Evolutionary conservation across 2,888 invertebrate species (phyloP).

Genomic region (Nymphalis polychloros): DNA sequence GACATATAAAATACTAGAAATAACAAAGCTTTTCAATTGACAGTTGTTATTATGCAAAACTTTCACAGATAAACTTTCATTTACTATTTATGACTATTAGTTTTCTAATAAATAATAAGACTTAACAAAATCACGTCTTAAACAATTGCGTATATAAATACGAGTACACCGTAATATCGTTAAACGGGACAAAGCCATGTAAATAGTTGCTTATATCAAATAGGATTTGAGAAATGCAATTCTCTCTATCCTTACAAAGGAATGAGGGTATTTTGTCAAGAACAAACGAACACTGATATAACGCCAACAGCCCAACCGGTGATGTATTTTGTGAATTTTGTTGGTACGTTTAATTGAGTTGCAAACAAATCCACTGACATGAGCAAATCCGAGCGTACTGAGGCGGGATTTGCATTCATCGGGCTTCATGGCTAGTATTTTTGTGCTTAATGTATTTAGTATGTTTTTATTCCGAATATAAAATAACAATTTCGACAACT

Average conservation of each 20-base stretch:
- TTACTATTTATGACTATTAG: no score
- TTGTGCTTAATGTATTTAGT: not conserved
- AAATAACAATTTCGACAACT: no score
- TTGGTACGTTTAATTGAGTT: constrained; percentile 37
- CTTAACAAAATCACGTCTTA: not conserved
- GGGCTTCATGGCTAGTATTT: constrained; percentile 12
- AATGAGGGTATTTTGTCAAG: constrained; percentile 57
- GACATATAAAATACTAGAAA: no score
- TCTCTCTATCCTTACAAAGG: constrained; percentile 58
- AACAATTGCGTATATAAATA: not conserved
- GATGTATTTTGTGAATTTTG: constrained; percentile 27
- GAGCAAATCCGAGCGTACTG: constrained; percentile 20
- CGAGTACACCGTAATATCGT: constrained; percentile 29
- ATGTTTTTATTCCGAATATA: no score
- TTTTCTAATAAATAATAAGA: no score
- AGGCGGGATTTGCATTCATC: constrained; percentile 20
- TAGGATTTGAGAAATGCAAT: constrained; percentile 67
- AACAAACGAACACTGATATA: constrained; percentile 42
- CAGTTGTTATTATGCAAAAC: no score
- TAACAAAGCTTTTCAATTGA: no score
- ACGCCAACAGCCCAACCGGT: constrained; percentile 23
- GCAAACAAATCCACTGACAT: constrained; percentile 33
- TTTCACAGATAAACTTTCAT: no score
- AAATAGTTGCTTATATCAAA: constrained; percentile 52
- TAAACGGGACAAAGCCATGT: constrained; percentile 49